Conservation (phyloP, 2,797 vertebrate genomes). For the Notoglanidium macrostoma region DNA sequence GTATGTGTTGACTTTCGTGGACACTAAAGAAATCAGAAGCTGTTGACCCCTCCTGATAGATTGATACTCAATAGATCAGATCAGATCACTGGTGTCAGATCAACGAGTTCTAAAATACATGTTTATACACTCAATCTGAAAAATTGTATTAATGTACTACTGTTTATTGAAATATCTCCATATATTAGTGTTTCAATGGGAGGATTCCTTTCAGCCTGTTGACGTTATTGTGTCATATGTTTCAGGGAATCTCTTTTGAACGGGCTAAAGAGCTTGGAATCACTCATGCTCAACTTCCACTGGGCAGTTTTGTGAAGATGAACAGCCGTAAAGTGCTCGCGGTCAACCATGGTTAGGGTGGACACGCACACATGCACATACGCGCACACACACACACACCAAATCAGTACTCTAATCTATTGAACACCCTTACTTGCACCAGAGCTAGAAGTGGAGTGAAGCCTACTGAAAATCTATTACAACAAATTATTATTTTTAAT, state of each 20-base stretch:
- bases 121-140: background rate
- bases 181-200: background rate
- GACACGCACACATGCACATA: too few species aligned
- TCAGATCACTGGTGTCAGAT: too few species aligned
- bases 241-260: constrained; percentile 85
- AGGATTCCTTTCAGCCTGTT: background rate
- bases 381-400: too few species aligned
- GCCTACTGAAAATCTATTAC: background rate
- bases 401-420: too few species aligned
- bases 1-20: background rate
- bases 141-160: too few species aligned
- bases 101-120: background rate
- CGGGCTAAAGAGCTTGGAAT: constrained; percentile 86
- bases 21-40: background rate
- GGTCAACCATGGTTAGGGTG: constrained; percentile 89
- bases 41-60: background rate
- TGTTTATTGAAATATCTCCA: background rate
- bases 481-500: background rate
- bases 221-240: background rate
- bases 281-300: constrained; percentile 90
- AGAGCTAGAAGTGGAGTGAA: background rate
- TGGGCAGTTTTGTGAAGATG: constrained; percentile 94
- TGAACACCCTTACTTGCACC: background rate
- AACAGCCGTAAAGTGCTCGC: constrained; percentile 96
- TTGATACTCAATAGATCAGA: background rate